A percentile compares a stretch with the other conserved stretches of the same genome.
Evolutionary conservation across 30 jellyfish, hydroid and myxozoan genomes (phyloP).

Genomic region (Aurelia aurita complex sp. Pacific): DNA sequence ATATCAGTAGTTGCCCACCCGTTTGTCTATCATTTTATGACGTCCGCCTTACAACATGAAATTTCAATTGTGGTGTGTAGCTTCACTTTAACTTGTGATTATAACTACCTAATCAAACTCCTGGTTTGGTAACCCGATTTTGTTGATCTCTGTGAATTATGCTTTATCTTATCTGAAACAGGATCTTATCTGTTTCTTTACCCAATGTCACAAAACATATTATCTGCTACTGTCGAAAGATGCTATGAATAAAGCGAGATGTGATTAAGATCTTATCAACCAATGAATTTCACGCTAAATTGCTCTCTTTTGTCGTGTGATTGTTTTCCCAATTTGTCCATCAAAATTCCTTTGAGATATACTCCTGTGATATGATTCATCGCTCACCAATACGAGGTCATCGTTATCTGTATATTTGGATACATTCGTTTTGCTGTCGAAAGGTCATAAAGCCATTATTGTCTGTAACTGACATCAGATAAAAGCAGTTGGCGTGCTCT

Average conservation of each 20-base stretch:
- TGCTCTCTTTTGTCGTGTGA: slow-evolving; percentile 6
- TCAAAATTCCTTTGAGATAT: slow-evolving; percentile 14
- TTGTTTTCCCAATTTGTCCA: slow-evolving; percentile 20
- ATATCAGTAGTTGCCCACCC: slow-evolving; percentile 4
- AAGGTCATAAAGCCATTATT: too few species aligned
- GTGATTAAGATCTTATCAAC: slow-evolving; percentile 13
- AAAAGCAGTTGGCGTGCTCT: too few species aligned
- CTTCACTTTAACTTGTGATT: slow-evolving; percentile 10
- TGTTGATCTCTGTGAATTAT: slow-evolving; percentile 7
- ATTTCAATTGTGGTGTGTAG: not conserved
- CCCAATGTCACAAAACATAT: slow-evolving; percentile 5
- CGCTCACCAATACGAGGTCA: slow-evolving; percentile 1
- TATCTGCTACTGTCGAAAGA: slow-evolving; percentile 14
- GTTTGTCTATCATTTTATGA: not conserved
- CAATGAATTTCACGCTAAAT: slow-evolving; percentile 31
- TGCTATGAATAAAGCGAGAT: not conserved
- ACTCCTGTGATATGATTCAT: not conserved
- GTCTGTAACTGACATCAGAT: too few species aligned
- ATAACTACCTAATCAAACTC: not conserved
- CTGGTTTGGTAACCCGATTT: not conserved
- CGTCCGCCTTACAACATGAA: not conserved
- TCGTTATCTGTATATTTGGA: not conserved
- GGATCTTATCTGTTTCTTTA: not conserved
- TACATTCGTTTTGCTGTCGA: too few species aligned
- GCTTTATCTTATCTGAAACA: not conserved